phyloP scores from a whole-genome alignment of 64 coral and sea anemone species.

The Pocillopora damicornis region DNA sequence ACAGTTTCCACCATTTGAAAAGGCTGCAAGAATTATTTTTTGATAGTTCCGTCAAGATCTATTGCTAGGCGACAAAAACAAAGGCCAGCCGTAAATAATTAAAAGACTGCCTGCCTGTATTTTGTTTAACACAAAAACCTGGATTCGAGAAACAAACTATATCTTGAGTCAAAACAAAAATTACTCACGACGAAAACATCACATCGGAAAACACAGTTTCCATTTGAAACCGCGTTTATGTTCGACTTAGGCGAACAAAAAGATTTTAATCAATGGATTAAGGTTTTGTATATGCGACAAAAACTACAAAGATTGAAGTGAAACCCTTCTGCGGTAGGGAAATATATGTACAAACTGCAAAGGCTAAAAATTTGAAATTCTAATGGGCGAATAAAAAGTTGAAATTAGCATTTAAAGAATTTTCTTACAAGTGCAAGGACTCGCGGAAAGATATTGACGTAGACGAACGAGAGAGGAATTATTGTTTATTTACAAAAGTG shows the following conservation, averaged over 20 bases:
- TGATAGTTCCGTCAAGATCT: neutral
- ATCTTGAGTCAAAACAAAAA: conserved; percentile 14
- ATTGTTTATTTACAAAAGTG: conserved; percentile 38
- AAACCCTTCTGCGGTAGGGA: neutral
- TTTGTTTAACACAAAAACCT: conserved; percentile 55
- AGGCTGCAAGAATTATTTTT: neutral
- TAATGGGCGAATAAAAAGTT: conserved; percentile 3
- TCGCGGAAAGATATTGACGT: neutral
- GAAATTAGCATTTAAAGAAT: conserved; percentile 29
- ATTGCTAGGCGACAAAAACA: conserved; percentile 37
- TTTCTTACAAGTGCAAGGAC: neutral
- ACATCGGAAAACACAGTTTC: neutral
- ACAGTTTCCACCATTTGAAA: neutral
- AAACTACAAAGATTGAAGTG: neutral
- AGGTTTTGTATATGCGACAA: conserved; percentile 21
- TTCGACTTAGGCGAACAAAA: neutral
- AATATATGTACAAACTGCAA: conserved; percentile 33
- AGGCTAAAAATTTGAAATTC: conserved; percentile 31
- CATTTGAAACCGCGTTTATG: neutral
- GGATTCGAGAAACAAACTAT: neutral
- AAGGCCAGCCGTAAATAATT: conserved; percentile 61
- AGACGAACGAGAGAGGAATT: neutral
- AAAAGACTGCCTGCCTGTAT: conserved; percentile 29
- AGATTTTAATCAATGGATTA: conserved; percentile 1
- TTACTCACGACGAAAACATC: neutral